Conservation (phyloP, 2,797 vertebrate species). For the Uromys caudimaculatus region DNA sequence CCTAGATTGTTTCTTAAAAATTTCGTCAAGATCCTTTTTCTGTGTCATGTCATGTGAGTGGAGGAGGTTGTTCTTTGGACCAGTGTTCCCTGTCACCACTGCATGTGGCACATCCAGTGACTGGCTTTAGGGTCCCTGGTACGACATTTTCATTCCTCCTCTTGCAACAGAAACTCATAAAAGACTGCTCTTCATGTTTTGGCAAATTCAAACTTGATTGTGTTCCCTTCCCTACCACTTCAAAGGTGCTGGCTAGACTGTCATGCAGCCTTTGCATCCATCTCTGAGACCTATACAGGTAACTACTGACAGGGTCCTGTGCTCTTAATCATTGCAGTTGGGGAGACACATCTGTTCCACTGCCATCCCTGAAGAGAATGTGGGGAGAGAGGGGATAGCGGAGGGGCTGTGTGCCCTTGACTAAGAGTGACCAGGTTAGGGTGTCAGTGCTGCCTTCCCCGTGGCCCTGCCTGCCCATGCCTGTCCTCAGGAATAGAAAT, state of each 20-base stretch:
- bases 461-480: no score
- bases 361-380: neutral
- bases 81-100: fast-evolving
- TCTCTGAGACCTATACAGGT: neutral
- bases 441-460: neutral
- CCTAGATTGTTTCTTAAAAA: neutral
- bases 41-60: neutral
- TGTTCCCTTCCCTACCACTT: neutral
- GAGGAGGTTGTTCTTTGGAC: neutral
- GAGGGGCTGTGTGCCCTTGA: fast-evolving
- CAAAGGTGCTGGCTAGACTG: neutral
- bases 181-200: neutral
- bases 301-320: neutral
- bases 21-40: neutral
- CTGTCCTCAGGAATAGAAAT: neutral
- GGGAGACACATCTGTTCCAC: neutral
- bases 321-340: neutral
- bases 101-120: fast-evolving
- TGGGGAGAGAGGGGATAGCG: neutral
- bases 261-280: fast-evolving
- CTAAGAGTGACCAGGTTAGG: neutral
- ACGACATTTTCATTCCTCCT: neutral
- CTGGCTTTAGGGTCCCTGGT: no score
- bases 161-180: neutral
- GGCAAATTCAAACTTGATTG: neutral